phyloP scores from a whole-genome alignment of 2,797 vertebrate species.

The Pantherophis alleghaniensis region DNA sequence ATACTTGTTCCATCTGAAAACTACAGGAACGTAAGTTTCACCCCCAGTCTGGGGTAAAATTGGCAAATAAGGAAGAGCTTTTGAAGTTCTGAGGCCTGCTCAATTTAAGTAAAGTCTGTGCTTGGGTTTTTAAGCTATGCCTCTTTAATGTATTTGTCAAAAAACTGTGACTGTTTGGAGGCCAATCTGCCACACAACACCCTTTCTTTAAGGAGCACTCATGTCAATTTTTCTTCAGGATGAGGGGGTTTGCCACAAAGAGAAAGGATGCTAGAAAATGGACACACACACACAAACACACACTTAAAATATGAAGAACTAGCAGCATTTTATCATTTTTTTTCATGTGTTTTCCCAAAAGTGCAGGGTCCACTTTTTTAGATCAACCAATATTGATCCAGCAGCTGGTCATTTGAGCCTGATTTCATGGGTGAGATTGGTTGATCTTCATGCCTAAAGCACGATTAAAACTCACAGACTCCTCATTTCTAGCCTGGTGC shows the following conservation, averaged over 20 bases:
- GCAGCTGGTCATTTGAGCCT: no score
- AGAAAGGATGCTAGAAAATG: background rate
- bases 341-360: background rate
- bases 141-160: background rate
- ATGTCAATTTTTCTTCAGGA: background rate
- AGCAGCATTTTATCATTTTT: background rate
- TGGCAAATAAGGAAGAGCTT: background rate
- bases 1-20: background rate
- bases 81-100: background rate
- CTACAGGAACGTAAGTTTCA: background rate
- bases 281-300: no score
- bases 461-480: background rate
- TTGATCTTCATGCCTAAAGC: background rate
- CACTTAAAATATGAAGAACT: background rate
- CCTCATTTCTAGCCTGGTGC: background rate
- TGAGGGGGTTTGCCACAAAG: background rate
- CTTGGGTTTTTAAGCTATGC: background rate
- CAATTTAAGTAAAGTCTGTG: background rate
- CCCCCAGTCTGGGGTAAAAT: background rate
- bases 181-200: background rate
- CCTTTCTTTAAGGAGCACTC: background rate
- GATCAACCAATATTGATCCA: background rate
- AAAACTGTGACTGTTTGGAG: background rate
- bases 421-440: background rate
- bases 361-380: background rate